These are phyloP conservation scores for Anolis sagrei DNA, from an alignment of 2,113 vertebrate genomes.

Conservation along the genomic window DNA sequence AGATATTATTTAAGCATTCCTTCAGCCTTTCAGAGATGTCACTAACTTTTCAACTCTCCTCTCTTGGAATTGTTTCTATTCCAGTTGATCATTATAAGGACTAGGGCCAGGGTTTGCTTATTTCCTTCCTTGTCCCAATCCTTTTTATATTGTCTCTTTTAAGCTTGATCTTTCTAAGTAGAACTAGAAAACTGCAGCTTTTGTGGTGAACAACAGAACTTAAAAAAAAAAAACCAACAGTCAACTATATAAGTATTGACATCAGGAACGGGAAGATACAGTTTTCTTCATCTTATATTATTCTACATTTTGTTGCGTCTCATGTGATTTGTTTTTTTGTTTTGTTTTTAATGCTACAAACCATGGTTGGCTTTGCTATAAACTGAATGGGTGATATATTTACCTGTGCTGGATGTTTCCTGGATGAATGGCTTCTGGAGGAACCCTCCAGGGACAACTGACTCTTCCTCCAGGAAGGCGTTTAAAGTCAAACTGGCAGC, in stretches of 20 bases:
- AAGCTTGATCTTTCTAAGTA: not conserved
- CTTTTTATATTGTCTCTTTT: too few species aligned
- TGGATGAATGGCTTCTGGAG: constrained; percentile 86
- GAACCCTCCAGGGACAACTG: constrained; percentile 90
- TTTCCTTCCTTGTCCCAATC: not conserved
- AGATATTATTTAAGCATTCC: too few species aligned
- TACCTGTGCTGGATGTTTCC: constrained; percentile 89
- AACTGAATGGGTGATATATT: not conserved
- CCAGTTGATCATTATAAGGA: not conserved
- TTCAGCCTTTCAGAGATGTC: not conserved
- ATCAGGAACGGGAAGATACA: not conserved
- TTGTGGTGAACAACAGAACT: not conserved
- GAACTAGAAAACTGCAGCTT: not conserved
- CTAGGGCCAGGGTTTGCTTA: not conserved
- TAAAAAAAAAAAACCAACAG: too few species aligned
- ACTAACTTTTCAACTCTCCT: not conserved
- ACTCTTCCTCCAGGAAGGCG: constrained; percentile 88
- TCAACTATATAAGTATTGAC: not conserved
- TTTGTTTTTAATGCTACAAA: not conserved
- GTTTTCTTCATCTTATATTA: not conserved
- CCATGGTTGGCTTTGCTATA: not conserved
- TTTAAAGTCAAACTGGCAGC: constrained; percentile 97
- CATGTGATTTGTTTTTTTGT: too few species aligned
- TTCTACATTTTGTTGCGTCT: not conserved
- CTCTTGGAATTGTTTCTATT: not conserved